Evolutionary conservation across 2,888 invertebrate species (phyloP).

Genomic region (Bellardia pandia): DNA sequence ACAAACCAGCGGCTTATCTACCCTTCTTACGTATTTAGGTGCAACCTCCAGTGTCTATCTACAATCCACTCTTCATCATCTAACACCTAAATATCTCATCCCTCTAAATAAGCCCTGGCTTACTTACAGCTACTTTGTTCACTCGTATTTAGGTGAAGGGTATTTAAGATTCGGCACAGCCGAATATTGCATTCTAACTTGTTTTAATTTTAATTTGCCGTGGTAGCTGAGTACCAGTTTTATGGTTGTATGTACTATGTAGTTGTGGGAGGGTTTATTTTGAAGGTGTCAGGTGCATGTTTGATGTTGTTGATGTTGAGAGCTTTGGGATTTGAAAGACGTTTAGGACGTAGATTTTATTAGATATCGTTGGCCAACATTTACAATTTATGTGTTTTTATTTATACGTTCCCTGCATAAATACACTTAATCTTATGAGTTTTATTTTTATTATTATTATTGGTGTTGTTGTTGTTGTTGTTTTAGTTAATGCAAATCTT

Average conservation of each 20-base stretch:
- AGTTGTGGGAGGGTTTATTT: not conserved
- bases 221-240: slow-evolving; percentile 11
- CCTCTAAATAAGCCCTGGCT: no score
- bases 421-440: slow-evolving; percentile 27
- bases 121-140: no score
- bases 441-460: not conserved
- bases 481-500: slow-evolving; percentile 45
- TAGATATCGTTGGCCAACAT: slow-evolving; percentile 16
- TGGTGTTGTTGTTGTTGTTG: not conserved
- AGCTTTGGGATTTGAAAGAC: slow-evolving; percentile 51
- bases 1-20: no score
- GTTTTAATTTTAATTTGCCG: not conserved
- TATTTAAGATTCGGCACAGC: no score
- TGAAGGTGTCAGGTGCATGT: slow-evolving; percentile 53
- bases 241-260: not conserved
- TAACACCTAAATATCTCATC: no score
- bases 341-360: slow-evolving; percentile 45
- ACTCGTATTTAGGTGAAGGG: no score
- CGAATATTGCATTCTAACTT: no score
- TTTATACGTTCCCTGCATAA: slow-evolving; percentile 12
- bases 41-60: no score
- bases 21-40: no score
- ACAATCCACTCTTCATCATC: no score
- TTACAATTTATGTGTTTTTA: slow-evolving; percentile 30
- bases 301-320: slow-evolving; percentile 34